Evolutionary conservation across 2,888 invertebrate species (phyloP).

Genomic region (Drosophila neutralis): DNA sequence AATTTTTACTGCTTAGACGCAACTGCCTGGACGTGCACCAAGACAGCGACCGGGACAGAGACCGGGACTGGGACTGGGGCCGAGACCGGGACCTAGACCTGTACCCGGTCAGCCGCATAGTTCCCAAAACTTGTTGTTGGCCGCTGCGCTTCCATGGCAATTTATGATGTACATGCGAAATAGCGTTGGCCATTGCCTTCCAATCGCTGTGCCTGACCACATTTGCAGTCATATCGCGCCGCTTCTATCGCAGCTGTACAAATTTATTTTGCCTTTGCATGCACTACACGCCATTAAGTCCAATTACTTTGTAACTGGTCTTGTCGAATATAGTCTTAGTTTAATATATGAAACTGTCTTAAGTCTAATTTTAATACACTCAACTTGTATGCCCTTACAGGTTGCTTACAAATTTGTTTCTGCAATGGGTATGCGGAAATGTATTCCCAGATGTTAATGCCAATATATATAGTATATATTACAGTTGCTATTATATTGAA

Average conservation of each 20-base stretch:
- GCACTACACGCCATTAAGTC: slow-evolving; percentile 26
- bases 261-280: slow-evolving; percentile 68
- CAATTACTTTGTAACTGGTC: slow-evolving; percentile 17
- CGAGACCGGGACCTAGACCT: slow-evolving; percentile 3
- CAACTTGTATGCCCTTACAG: neutral
- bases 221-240: slow-evolving; percentile 65
- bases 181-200: slow-evolving; percentile 48
- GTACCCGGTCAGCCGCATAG: slow-evolving; percentile 11
- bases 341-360: neutral
- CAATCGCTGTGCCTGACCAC: slow-evolving; percentile 24
- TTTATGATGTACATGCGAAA: slow-evolving; percentile 76
- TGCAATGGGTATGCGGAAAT: neutral
- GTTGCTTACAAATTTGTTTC: neutral
- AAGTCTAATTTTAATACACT: neutral
- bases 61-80: neutral
- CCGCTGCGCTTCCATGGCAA: slow-evolving; percentile 57
- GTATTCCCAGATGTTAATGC: neutral
- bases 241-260: slow-evolving; percentile 70
- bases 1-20: slow-evolving; percentile 79
- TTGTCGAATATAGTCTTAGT: neutral
- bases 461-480: neutral
- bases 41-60: neutral
- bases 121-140: slow-evolving; percentile 36
- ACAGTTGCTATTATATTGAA: neutral
- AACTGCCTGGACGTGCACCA: slow-evolving; percentile 25